A percentile compares a stretch with the other conserved stretches of the same genome.
Conservation (phyloP, 2,888 invertebrate genomes). For the Athalia circularis region DNA sequence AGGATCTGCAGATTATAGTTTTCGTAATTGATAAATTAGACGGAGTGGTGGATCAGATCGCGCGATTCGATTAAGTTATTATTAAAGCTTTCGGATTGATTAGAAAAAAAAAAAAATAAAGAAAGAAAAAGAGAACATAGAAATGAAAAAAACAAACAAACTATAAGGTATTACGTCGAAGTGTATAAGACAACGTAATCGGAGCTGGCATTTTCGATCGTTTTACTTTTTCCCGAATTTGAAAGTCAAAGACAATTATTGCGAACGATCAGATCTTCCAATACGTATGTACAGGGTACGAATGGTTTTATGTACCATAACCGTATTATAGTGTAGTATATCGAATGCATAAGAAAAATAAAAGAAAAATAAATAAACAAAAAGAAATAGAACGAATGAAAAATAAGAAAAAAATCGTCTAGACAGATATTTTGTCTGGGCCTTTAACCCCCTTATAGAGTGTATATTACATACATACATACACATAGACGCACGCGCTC, state of each 20-base stretch:
- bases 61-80: background rate
- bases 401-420: constrained; percentile 7
- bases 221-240: too few relatives aligned
- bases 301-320: too few relatives aligned
- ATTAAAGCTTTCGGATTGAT: background rate
- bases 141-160: too few relatives aligned
- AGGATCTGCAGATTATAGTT: too few relatives aligned
- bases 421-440: constrained; percentile 15
- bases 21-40: too few relatives aligned
- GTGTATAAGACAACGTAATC: too few relatives aligned
- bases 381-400: background rate
- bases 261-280: too few relatives aligned
- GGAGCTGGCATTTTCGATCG: too few relatives aligned
- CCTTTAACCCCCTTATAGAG: background rate
- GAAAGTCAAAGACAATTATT: too few relatives aligned
- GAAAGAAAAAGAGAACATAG: background rate
- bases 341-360: background rate
- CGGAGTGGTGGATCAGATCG: background rate
- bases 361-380: background rate
- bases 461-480: background rate
- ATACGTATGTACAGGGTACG: too few relatives aligned
- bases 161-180: too few relatives aligned
- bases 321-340: too few relatives aligned
- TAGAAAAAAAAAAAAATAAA: background rate
- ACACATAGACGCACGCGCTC: background rate